Evolutionary conservation across 1,140 invertebrate species (phyloP).

Genomic region (Phymorhynchus buccinoides): DNA sequence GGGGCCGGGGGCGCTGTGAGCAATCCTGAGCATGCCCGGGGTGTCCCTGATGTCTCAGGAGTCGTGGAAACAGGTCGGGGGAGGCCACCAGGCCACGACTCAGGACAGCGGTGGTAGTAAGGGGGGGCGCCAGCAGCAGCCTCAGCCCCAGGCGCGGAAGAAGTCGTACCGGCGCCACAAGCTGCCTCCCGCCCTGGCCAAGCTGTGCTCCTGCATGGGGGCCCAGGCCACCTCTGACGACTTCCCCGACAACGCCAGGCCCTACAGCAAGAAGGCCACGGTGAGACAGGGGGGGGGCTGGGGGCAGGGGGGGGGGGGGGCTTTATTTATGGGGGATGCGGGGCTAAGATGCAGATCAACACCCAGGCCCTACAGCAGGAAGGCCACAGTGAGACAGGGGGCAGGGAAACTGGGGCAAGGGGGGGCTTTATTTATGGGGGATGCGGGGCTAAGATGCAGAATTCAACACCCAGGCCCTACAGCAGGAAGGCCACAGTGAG

Average conservation of each 20-base stretch:
- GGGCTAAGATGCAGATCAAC: too few relatives aligned
- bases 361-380: too few relatives aligned
- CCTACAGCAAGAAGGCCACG: constrained; percentile 43
- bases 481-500: too few relatives aligned
- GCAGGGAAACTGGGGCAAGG: too few relatives aligned
- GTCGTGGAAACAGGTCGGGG: constrained; percentile 48
- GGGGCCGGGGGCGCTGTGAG: background rate
- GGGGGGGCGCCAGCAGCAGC: background rate
- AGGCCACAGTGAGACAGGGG: too few relatives aligned
- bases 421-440: too few relatives aligned
- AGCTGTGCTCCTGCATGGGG: constrained; percentile 61
- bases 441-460: too few relatives aligned
- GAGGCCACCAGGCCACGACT: constrained; percentile 39
- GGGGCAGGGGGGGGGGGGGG: too few relatives aligned
- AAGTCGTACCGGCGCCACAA: constrained; percentile 49
- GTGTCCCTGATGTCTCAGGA: constrained; percentile 46
- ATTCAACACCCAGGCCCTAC: too few relatives aligned
- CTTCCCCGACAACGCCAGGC: constrained; percentile 51
- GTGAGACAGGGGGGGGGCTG: too few relatives aligned
- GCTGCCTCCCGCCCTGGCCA: constrained; percentile 51
- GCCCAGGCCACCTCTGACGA: constrained; percentile 47
- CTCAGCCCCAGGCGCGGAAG: constrained; percentile 24
- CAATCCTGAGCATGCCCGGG: constrained; percentile 42
- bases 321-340: too few relatives aligned
- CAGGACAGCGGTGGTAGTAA: too few relatives aligned